A percentile compares a stretch with the other conserved stretches of the same genome.
Conservation (phyloP, 2,888 invertebrate species). For the Brachypalpus laphriformis region DNA sequence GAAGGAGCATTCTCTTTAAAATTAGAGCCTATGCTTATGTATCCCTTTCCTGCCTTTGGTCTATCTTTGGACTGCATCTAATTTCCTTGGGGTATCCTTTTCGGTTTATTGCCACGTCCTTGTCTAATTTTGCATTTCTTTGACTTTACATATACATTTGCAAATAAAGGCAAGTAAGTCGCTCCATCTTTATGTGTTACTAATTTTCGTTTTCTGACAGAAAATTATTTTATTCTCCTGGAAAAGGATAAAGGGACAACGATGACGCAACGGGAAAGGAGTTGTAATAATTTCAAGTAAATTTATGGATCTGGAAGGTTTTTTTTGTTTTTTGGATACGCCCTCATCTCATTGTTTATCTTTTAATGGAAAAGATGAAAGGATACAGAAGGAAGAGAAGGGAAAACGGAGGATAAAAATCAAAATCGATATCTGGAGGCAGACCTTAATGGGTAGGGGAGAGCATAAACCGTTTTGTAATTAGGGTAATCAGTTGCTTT, state of each 20-base stretch:
- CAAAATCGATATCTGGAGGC: constrained; percentile 1
- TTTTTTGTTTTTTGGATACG: neutral
- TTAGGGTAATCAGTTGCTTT: neutral
- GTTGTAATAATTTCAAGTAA: constrained; percentile 32
- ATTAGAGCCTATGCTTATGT: constrained; percentile 25
- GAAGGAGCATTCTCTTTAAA: constrained; percentile 40
- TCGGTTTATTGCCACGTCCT: constrained; percentile 31
- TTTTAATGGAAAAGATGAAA: constrained; percentile 17
- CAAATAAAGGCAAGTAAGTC: constrained; percentile 32
- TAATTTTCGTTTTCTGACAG: constrained; percentile 43
- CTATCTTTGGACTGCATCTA: constrained; percentile 51
- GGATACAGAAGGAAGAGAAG: neutral
- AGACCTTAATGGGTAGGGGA: neutral
- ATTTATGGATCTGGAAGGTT: constrained; percentile 45
- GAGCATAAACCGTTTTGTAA: neutral
- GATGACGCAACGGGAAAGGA: neutral
- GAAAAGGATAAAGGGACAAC: neutral
- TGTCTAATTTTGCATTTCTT: constrained; percentile 52
- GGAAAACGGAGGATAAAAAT: neutral
- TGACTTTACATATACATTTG: constrained; percentile 9
- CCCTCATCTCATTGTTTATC: constrained; percentile 4
- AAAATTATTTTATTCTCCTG: constrained; percentile 34
- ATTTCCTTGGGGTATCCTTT: constrained; percentile 54
- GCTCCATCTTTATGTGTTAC: constrained; percentile 48
- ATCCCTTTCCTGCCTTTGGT: constrained; percentile 24